phyloP scores from a whole-genome alignment of 1,140 invertebrate genomes.

The Heliconius hermathena region DNA sequence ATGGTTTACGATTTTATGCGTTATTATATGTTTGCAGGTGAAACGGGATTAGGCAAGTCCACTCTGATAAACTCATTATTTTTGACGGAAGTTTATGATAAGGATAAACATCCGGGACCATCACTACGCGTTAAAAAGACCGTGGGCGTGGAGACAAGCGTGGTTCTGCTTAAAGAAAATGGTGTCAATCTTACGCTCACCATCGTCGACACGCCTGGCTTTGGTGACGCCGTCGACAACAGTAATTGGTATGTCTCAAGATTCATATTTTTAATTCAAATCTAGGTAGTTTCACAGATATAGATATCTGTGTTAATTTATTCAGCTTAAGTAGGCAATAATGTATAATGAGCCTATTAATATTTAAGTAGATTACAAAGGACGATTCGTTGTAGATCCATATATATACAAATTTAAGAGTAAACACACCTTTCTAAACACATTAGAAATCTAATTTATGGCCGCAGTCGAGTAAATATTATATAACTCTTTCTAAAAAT shows the following conservation, averaged over 20 bases:
- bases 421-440: not conserved
- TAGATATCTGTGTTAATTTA: not conserved
- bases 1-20: not conserved
- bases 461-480: conserved; percentile 8
- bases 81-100: conserved; percentile 97
- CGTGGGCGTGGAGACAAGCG: conserved; percentile 95
- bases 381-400: not conserved
- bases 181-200: conserved; percentile 96
- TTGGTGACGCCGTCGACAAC: conserved; percentile 99
- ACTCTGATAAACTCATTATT: conserved; percentile 99
- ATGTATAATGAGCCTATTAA: not conserved
- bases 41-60: conserved; percentile 98
- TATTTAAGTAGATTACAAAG: not conserved
- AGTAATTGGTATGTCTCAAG: conserved; percentile 88
- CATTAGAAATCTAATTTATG: conserved; percentile 9
- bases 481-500: conserved; percentile 14
- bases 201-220: conserved; percentile 98
- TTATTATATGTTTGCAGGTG: conserved; percentile 83
- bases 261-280: not conserved
- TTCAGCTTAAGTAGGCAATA: not conserved
- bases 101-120: conserved; percentile 93
- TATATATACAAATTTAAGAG: not conserved
- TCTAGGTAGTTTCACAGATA: not conserved
- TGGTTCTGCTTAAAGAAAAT: conserved; percentile 95
- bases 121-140: conserved; percentile 95